Percentiles rank a stretch among this genome's conserved stretches.
Evolutionary conservation across 1,140 invertebrate species (phyloP).

Genomic region (Drosophila ogumai): DNA sequence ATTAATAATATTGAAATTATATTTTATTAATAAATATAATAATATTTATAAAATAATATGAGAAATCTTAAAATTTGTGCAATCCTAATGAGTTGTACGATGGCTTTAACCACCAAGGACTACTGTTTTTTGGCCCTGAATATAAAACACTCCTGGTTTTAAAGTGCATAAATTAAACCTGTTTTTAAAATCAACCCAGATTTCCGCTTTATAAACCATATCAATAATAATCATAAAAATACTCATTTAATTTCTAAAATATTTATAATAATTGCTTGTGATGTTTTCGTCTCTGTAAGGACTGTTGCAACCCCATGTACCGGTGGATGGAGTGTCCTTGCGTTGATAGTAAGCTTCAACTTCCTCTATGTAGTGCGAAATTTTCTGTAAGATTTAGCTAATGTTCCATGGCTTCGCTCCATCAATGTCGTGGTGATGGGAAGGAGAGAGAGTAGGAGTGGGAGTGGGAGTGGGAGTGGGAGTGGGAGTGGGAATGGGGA

Average conservation of each 20-base stretch:
- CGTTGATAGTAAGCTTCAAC: neutral
- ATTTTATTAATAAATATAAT: too few relatives aligned
- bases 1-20: too few relatives aligned
- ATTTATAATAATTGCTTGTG: neutral
- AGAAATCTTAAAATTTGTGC: too few relatives aligned
- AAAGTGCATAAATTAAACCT: neutral
- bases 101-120: neutral
- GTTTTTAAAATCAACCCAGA: neutral
- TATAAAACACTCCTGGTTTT: too few relatives aligned
- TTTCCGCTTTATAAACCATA: neutral
- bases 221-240: neutral
- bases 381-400: constrained; percentile 71
- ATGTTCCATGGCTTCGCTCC: constrained; percentile 68
- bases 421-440: constrained; percentile 57
- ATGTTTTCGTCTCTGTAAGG: constrained; percentile 6
- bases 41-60: too few relatives aligned
- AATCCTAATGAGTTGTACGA: too few relatives aligned
- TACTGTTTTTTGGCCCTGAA: neutral
- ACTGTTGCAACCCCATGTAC: constrained; percentile 26
- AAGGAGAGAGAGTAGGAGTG: neutral
- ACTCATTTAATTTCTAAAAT: neutral
- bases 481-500: neutral
- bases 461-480: neutral
- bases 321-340: constrained; percentile 2
- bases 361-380: constrained; percentile 44